Base-by-base conservation (phyloP, 2,797 vertebrate species). In the Glyptemys insculpta region DNA sequence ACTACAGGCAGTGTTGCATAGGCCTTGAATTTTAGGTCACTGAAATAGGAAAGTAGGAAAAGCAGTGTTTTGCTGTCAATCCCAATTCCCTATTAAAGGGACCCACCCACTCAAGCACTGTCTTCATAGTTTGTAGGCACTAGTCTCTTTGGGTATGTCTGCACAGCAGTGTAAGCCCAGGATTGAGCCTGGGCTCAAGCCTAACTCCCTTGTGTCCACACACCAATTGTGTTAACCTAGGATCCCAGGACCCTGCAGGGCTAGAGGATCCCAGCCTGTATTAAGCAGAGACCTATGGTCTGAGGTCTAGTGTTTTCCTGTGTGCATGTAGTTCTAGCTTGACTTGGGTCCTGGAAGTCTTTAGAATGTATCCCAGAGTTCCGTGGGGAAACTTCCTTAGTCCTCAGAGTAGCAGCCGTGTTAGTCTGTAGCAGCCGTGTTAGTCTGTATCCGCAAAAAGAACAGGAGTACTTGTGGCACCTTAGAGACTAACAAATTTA, bases 41-140 rank as follows among this genome's bases (percentile, higher is more conserved):
- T 62, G 57, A 62, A 62, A 14, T 62, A 31, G 27, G 57, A 34
- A 72, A 3, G 37, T 53, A 1, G 83, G 47, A 31, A 86, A 21
- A 53, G 34, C 0, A 0, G 50, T 92, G 76, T 23, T 23, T 5
- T 72, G 29, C 12, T 72, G n/a, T 37, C 21, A 37, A 25, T 72
- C 68, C 68, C 21, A 41, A 41, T 37, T 72, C n/a, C n/a, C n/a
- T 15, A 2, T 62, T 31, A 72, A 37, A 72, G 21, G 37, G n/a
- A 41, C 19, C 21, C 19, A 12, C 37, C 19, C 21, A 6, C 10
- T 72, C 16, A 9, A 41, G 57, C 57, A 54, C 0, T 19, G 3
- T 52, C 25, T 65, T 6, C 12, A 72, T 1, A 4, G 1, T 41
- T 59, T 83, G 78, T 16, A 50, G 9, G 4, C 68, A 9, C 8